Evolutionary conservation across 2,113 vertebrate species (phyloP).

Genomic region (Hystrix cristata): DNA sequence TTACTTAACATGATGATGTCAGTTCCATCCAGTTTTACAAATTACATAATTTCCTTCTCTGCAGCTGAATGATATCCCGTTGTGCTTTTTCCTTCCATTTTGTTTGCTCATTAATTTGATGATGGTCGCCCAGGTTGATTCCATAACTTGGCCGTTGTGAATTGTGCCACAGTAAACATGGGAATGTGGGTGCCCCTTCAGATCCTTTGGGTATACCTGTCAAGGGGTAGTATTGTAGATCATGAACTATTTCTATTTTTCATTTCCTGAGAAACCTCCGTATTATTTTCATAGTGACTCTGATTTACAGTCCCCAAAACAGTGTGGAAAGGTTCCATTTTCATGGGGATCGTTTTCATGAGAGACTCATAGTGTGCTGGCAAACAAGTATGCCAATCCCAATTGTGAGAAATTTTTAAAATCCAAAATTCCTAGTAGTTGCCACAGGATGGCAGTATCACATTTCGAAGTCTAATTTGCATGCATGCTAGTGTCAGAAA

Average conservation of each 20-base stretch:
- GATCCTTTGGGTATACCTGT: not conserved
- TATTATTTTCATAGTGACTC: not conserved
- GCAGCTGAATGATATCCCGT: not conserved
- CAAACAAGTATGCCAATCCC: not conserved
- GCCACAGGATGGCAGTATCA: constrained; percentile 69
- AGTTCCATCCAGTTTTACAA: not conserved
- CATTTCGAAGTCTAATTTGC: not conserved
- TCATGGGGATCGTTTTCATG: not conserved
- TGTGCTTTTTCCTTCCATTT: not conserved
- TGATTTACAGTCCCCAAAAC: not conserved
- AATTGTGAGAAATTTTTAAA: not conserved
- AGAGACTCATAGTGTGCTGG: not conserved
- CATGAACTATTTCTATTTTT: not conserved
- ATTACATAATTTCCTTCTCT: not conserved
- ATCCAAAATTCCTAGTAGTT: not conserved
- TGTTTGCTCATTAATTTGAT: not conserved
- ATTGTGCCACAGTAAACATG: not conserved
- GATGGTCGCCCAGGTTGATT: not conserved
- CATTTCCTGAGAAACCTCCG: not conserved
- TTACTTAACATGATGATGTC: not conserved
- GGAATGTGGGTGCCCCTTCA: not conserved
- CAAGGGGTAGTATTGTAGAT: not conserved
- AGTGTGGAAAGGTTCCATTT: not conserved
- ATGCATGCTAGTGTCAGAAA: not conserved
- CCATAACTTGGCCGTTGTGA: not conserved